Evolutionary conservation across 2,113 vertebrate species (phyloP), one percentile per base, ranked within the genome.

Genomic region (Apodemus sylvaticus): DNA sequence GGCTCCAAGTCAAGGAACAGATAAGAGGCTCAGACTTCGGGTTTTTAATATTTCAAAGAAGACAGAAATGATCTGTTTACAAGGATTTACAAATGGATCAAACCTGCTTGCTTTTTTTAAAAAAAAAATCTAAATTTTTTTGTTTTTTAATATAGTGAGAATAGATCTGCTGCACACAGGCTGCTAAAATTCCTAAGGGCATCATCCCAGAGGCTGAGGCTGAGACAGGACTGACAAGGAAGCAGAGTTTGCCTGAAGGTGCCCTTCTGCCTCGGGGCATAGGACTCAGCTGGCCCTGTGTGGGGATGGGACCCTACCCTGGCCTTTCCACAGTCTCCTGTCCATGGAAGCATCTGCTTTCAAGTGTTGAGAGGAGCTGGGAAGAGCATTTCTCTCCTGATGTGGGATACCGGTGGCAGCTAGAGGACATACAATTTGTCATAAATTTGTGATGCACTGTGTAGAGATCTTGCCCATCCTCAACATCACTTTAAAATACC

Each of bases 391-490:
- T 81, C 48, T 70, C 12, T 24, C 51, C 17, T 39, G n/a, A 12
- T 42, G 16, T 20, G 64, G 31, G 19, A 55, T 71, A 58, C 45
- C 0, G 12, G 39, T 53, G 51, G 71, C 77, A 55, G 51, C 34
- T 7, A 31, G n/a, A 34, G 9, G 3, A 66, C 26, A 31, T 53
- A 31, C 20, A 39, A 5, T 86, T 73, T 66, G 26, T 77, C 11
- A 16, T 89, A 39, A 74, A 29, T 22, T 17, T 12, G 39, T 45
- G 77, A 29, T 1, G 22, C 29, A 13, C 39, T 14, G n/a, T 70
- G 29, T 4, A 2, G 53, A 60, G 53, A 42, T 17, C 5, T 0
- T 36, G 5, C 5, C 55, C 73, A 3, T 55, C 12, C 45, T 7
- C 39, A 42, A 4, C 26, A 19, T 62, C 48, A 74, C 62, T 64